A percentile compares a stretch with the other conserved stretches of the same genome.
phyloP scores from a whole-genome alignment of 1,140 invertebrate genomes.

The Cotesia glomerata region DNA sequence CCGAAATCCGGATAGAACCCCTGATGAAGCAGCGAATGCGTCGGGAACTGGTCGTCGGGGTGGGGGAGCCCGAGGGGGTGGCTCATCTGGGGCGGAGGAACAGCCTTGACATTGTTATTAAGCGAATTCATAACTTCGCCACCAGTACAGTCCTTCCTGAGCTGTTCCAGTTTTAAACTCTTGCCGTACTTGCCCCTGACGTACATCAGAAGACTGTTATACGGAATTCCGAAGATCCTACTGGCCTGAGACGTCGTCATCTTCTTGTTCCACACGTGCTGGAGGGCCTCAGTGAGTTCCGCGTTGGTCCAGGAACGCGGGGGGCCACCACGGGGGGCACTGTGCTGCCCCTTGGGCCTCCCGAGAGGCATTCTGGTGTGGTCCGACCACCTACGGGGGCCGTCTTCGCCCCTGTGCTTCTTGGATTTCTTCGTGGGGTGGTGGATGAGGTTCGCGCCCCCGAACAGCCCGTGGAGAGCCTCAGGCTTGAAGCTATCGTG shows the following conservation, averaged over 20 bases:
- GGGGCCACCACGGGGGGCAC: constrained; percentile 84
- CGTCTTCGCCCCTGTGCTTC: constrained; percentile 49
- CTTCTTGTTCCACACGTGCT: constrained; percentile 92
- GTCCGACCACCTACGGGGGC: constrained; percentile 53
- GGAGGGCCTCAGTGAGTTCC: constrained; percentile 84
- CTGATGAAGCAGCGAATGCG: constrained; percentile 73
- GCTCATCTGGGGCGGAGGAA: constrained; percentile 63
- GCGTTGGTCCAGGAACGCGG: constrained; percentile 90
- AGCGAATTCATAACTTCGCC: constrained; percentile 73
- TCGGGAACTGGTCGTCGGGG: constrained; percentile 50
- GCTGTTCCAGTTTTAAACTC: constrained; percentile 83
- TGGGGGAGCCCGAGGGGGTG: constrained; percentile 47
- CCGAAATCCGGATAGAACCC: constrained; percentile 82
- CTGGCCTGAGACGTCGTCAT: constrained; percentile 94
- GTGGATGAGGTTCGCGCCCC: constrained; percentile 41
- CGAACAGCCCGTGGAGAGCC: constrained; percentile 53
- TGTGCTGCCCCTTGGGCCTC: constrained; percentile 85
- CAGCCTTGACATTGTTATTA: constrained; percentile 74
- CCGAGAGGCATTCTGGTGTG: constrained; percentile 62
- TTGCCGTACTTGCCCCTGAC: constrained; percentile 92
- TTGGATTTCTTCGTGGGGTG: constrained; percentile 47
- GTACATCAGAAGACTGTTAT: constrained; percentile 90
- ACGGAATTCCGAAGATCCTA: constrained; percentile 87
- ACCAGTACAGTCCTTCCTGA: constrained; percentile 85
- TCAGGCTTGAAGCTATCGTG: constrained; percentile 59